A percentile compares a stretch with the other conserved stretches of the same genome.
phyloP scores from a whole-genome alignment of 2,888 invertebrate species.

The Holacanthella duospinosa region DNA sequence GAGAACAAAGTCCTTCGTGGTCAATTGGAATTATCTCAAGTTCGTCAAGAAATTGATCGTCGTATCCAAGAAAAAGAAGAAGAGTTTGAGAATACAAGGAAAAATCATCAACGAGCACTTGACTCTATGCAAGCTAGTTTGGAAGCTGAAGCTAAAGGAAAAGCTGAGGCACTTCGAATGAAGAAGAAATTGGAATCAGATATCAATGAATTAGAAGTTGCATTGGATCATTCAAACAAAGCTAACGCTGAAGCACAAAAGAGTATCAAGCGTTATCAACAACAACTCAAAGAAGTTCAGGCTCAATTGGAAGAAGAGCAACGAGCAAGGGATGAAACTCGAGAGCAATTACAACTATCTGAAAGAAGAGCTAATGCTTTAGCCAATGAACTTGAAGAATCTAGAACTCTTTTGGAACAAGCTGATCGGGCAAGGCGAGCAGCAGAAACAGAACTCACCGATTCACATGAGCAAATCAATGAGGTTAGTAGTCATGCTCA shows the following conservation, averaged over 20 bases:
- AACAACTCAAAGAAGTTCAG: slow-evolving; percentile 93
- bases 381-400: slow-evolving; percentile 96
- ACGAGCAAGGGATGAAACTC: slow-evolving; percentile 92
- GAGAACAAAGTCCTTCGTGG: slow-evolving; percentile 96
- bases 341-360: slow-evolving; percentile 94
- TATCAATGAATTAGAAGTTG: slow-evolving; percentile 98
- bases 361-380: slow-evolving; percentile 95
- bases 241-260: slow-evolving; percentile 91
- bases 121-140: slow-evolving; percentile 99
- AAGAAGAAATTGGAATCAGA: slow-evolving; percentile 99
- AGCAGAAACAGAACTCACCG: slow-evolving; percentile 93
- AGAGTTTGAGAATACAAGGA: slow-evolving; percentile 99
- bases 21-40: slow-evolving; percentile 94
- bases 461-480: slow-evolving; percentile 95
- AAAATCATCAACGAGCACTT: slow-evolving; percentile 98
- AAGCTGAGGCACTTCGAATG: slow-evolving; percentile 98
- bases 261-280: slow-evolving; percentile 68
- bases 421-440: slow-evolving; percentile 96
- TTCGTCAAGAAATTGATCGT: slow-evolving; percentile 98
- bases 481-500: too few relatives aligned
- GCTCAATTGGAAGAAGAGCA: slow-evolving; percentile 95
- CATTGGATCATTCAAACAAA: slow-evolving; percentile 94
- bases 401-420: slow-evolving; percentile 91
- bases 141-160: slow-evolving; percentile 98
- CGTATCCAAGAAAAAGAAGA: slow-evolving; percentile 99